Conservation (phyloP, 2,888 invertebrate genomes). For the Gibbula magus region DNA sequence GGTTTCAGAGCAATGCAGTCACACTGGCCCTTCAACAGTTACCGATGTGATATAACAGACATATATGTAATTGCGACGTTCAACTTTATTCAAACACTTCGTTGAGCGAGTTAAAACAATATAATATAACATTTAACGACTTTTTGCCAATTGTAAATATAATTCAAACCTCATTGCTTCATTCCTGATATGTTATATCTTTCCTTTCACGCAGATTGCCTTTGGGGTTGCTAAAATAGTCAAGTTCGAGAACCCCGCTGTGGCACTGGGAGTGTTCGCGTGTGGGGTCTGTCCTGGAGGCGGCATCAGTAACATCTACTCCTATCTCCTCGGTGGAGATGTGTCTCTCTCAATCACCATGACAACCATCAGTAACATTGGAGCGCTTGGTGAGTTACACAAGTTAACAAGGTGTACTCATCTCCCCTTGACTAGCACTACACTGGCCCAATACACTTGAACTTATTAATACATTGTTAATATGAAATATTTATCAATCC, state of each 20-base stretch:
- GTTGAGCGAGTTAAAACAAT: too few species aligned
- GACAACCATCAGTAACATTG: slow-evolving; percentile 92
- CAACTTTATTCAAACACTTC: too few species aligned
- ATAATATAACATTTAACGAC: too few species aligned
- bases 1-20: too few species aligned
- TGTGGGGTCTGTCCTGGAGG: slow-evolving; percentile 79
- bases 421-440: background rate
- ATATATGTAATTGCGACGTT: too few species aligned
- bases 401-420: background rate
- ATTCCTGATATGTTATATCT: background rate
- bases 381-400: slow-evolving; percentile 83
- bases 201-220: slow-evolving; percentile 57
- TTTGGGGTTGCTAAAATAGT: slow-evolving; percentile 62
- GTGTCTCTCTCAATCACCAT: slow-evolving; percentile 94
- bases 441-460: too few species aligned
- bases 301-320: slow-evolving; percentile 97
- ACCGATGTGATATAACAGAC: too few species aligned
- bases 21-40: too few species aligned
- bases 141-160: too few species aligned
- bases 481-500: too few species aligned
- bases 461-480: too few species aligned
- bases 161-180: background rate
- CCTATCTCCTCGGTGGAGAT: slow-evolving; percentile 92
- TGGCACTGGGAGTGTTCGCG: slow-evolving; percentile 76
- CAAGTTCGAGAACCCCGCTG: slow-evolving; percentile 50